Evolutionary conservation across 2,888 invertebrate species (phyloP).

Genomic region (Peribatodes rhomboidaria): DNA sequence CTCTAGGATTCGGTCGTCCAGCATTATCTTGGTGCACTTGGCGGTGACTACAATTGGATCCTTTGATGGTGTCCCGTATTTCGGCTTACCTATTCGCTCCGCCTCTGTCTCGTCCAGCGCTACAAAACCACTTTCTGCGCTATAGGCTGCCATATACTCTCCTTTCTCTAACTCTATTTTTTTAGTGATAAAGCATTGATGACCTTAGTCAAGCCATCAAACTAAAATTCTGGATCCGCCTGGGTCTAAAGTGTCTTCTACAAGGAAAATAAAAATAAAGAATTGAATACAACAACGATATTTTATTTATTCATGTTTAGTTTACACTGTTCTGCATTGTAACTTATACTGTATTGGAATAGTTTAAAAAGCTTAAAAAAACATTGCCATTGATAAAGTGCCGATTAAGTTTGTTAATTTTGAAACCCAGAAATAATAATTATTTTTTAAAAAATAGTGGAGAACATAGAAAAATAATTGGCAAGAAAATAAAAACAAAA

Average conservation of each 20-base stretch:
- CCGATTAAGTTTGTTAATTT: slow-evolving; percentile 20
- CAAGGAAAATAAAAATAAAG: slow-evolving; percentile 16
- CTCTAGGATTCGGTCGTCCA: too few species aligned
- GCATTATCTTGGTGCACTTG: too few species aligned
- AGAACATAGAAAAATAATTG: slow-evolving; percentile 24
- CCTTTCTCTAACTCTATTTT: too few species aligned
- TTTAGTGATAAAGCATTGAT: too few species aligned
- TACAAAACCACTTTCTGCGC: too few species aligned
- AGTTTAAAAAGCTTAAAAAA: slow-evolving; percentile 28
- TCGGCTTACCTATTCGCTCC: too few species aligned
- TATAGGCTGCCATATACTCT: too few species aligned
- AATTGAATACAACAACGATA: slow-evolving; percentile 45
- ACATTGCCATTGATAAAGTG: slow-evolving; percentile 10
- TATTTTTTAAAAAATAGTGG: slow-evolving; percentile 27
- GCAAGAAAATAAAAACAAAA: slow-evolving; percentile 24
- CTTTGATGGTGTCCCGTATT: too few species aligned
- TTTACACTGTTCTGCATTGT: slow-evolving; percentile 43
- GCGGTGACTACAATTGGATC: too few species aligned
- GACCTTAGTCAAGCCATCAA: too few species aligned
- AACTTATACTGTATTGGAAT: slow-evolving; percentile 23
- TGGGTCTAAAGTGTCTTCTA: background rate
- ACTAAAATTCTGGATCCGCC: too few species aligned
- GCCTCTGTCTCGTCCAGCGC: too few species aligned
- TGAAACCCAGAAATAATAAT: slow-evolving; percentile 4
- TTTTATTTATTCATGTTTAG: slow-evolving; percentile 39